Conservation (phyloP, 2,113 vertebrate genomes). For the Neofelis nebulosa region DNA sequence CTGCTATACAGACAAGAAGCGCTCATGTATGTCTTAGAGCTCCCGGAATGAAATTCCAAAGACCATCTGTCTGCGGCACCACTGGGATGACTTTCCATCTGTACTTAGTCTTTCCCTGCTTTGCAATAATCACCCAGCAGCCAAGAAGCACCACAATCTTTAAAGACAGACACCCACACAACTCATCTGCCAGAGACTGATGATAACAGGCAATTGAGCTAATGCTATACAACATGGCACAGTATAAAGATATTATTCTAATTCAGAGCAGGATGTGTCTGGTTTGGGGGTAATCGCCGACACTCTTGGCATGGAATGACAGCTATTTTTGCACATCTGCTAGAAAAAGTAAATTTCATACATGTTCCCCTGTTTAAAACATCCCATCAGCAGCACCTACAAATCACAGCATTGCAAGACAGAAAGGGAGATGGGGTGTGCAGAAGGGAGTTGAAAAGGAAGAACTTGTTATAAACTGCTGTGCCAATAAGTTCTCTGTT, state of each 20-base stretch:
- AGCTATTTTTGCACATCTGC: background rate
- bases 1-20: background rate
- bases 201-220: background rate
- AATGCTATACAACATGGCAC: background rate
- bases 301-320: background rate
- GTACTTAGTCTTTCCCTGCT: background rate
- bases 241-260: background rate
- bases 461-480: background rate
- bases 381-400: background rate
- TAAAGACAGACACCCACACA: background rate
- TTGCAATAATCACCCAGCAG: background rate
- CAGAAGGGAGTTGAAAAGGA: background rate
- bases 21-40: background rate
- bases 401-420: background rate
- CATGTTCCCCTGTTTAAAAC: background rate
- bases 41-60: conserved; percentile 2
- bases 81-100: conserved; percentile 7
- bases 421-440: background rate
- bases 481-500: background rate
- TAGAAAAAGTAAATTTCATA: background rate
- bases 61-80: background rate
- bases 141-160: background rate
- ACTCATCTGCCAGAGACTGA: background rate
- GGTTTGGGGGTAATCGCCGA: background rate
- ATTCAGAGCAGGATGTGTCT: background rate